Base-by-base conservation (phyloP, 2,888 invertebrate species). In the Drepanosiphum platanoidis region DNA sequence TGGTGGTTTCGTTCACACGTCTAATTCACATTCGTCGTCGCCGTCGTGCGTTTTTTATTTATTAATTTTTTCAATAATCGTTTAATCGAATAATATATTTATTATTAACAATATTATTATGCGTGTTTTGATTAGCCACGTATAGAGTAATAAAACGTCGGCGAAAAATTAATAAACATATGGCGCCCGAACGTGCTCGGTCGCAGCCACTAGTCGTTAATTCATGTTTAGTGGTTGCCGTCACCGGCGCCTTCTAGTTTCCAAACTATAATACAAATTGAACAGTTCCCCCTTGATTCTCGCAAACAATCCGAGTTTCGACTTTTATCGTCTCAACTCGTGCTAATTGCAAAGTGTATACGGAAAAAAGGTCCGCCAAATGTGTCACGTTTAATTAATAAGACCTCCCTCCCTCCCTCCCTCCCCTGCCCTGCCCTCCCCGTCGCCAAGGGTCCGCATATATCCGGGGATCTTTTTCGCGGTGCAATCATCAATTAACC, bases 301-400 rank as follows among this genome's bases (percentile, higher is more conserved):
- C n/a, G 66, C 27, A n/a, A 74, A 71, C 83, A 75, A 66, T 83
- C 66, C 74, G 83, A 52, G 68, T 84, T 84, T 39, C 5, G 75
- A 84, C 64, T 84, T 84, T 84, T 84, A 84, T 84, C 84, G 84
- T 77, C 74, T 64, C 77, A 7, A 36, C 68, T 84, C 42, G 39
- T 70, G 36, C 58, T 68, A 77, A 84, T 84, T 84, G 84, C 52
- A 70, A 70, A 68, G 58, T n/a, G 70, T 34, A 36, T 18, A 27
- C 27, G 22, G 39, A 70, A 84, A 84, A 84, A 84, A 58, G 77
- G 68, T 27, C 36, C 46, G 4, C 39, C 39, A 4, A 84, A 77
- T 58, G 75, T 84, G 84, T 77, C 84, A 77, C 75, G 84, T 84
- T 84, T 77, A 84, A 84, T 84, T 84, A 84, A 84, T 84, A 84